A percentile compares a stretch with the other conserved stretches of the same genome.
Evolutionary conservation across 2,888 invertebrate genomes (phyloP).

Genomic region (Creontiades dilutus): DNA sequence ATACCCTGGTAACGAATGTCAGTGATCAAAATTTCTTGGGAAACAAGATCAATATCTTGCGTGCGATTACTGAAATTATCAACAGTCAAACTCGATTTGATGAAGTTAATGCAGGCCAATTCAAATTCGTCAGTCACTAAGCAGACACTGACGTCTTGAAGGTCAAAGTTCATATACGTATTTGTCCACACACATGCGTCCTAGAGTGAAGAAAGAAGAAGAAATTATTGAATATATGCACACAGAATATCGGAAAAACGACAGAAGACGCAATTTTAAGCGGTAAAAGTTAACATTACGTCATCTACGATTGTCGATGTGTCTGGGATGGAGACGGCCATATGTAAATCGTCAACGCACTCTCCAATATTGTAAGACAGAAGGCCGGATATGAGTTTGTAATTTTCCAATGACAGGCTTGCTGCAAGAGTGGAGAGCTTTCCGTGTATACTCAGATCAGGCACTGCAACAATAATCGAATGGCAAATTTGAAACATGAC

Average conservation of each 20-base stretch:
- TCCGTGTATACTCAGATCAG: slow-evolving; percentile 92
- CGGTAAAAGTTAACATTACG: slow-evolving; percentile 8
- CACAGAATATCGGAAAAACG: background rate
- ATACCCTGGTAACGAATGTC: slow-evolving; percentile 85
- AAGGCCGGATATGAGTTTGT: slow-evolving; percentile 91
- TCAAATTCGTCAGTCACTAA: slow-evolving; percentile 80
- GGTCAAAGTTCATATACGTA: slow-evolving; percentile 89
- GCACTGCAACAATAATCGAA: slow-evolving; percentile 80
- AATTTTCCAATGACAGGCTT: slow-evolving; percentile 90
- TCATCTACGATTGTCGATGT: slow-evolving; percentile 42
- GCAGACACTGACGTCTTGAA: slow-evolving; percentile 91
- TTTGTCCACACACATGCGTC: slow-evolving; percentile 83
- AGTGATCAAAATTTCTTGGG: slow-evolving; percentile 90
- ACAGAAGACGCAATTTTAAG: background rate
- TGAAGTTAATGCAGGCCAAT: slow-evolving; percentile 93
- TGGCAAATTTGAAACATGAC: no score
- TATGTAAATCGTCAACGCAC: slow-evolving; percentile 84
- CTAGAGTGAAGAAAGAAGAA: slow-evolving; percentile 73
- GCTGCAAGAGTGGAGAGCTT: slow-evolving; percentile 91
- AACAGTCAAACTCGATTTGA: slow-evolving; percentile 91
- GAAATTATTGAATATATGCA: background rate
- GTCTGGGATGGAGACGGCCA: slow-evolving; percentile 67
- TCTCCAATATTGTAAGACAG: slow-evolving; percentile 94
- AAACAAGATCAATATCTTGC: slow-evolving; percentile 95
- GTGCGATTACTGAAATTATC: slow-evolving; percentile 93